Percentiles rank a stretch among this genome's conserved stretches.
Conservation (phyloP, 2,888 invertebrate genomes). For the Sceliomorpha sp. region DNA sequence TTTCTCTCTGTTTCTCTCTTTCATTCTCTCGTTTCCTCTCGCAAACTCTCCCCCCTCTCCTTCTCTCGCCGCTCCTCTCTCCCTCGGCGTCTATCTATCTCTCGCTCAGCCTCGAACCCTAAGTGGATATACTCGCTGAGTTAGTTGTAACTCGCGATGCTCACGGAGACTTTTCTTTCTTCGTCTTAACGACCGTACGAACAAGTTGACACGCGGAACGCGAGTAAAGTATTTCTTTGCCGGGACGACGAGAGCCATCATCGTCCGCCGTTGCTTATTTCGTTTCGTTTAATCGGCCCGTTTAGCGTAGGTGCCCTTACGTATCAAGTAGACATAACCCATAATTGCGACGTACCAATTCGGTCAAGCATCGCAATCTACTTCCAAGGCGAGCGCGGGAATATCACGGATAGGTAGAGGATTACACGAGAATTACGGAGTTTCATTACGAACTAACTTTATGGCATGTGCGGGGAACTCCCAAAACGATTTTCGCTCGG, state of each 20-base stretch:
- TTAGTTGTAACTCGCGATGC: conserved; percentile 46
- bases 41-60: too few species aligned
- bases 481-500: conserved; percentile 23
- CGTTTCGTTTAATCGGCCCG: conserved; percentile 2
- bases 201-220: conserved; percentile 41
- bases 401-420: conserved; percentile 26
- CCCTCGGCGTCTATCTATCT: conserved; percentile 10
- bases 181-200: conserved; percentile 37
- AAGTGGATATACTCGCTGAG: conserved; percentile 52
- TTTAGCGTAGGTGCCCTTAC: not conserved
- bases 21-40: too few species aligned
- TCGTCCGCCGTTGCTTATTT: conserved; percentile 7
- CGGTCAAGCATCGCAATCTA: conserved; percentile 16
- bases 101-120: conserved; percentile 28
- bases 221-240: conserved; percentile 13
- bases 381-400: conserved; percentile 20
- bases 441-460: conserved; percentile 16
- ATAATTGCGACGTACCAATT: conserved; percentile 15
- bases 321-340: conserved; percentile 5
- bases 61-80: too few species aligned
- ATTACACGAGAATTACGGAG: conserved; percentile 40
- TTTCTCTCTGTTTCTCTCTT: too few species aligned
- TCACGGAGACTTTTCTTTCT: conserved; percentile 44
- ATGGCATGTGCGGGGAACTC: conserved; percentile 9
- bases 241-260: conserved; percentile 8